phyloP scores from a whole-genome alignment of 2,888 invertebrate genomes.

The Synergus itoensis region DNA sequence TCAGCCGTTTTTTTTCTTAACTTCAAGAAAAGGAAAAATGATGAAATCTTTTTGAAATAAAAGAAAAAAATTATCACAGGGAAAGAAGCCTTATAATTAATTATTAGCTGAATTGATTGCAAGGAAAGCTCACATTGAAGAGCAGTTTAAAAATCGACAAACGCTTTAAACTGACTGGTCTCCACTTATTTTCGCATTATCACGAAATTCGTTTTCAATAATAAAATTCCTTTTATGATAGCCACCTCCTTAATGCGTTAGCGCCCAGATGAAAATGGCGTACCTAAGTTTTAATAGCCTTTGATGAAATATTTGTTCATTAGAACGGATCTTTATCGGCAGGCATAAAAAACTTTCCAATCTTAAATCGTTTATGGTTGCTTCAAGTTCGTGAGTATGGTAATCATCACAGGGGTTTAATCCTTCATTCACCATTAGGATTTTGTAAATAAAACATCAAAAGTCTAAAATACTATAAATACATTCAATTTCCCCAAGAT shows the following conservation, averaged over 20 bases:
- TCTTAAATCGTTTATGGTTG: conserved; percentile 8
- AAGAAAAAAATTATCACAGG: not conserved
- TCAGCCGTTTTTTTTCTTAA: not conserved
- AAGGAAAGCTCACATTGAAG: not conserved
- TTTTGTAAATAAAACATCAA: not conserved
- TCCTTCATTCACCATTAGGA: not conserved
- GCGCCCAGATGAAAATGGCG: conserved; percentile 9
- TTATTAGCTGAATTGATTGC: not conserved
- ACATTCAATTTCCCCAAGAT: not conserved
- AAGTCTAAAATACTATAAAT: not conserved
- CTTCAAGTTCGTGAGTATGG: conserved; percentile 12
- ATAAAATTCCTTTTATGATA: conserved; percentile 23
- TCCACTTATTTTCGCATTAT: conserved; percentile 15
- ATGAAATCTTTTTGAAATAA: not conserved
- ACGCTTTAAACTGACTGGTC: not conserved
- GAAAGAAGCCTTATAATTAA: not conserved
- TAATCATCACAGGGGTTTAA: not conserved
- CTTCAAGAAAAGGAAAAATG: no score
- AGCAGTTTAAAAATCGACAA: not conserved
- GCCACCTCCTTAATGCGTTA: conserved; percentile 7
- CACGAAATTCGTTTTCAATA: conserved; percentile 24
- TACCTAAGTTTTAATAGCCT: conserved; percentile 21
- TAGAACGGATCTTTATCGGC: conserved; percentile 18
- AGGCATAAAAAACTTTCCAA: conserved; percentile 26
- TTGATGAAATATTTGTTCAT: conserved; percentile 25